Conservation (phyloP, 1,140 invertebrate genomes). For the Calycopis cecrops region DNA sequence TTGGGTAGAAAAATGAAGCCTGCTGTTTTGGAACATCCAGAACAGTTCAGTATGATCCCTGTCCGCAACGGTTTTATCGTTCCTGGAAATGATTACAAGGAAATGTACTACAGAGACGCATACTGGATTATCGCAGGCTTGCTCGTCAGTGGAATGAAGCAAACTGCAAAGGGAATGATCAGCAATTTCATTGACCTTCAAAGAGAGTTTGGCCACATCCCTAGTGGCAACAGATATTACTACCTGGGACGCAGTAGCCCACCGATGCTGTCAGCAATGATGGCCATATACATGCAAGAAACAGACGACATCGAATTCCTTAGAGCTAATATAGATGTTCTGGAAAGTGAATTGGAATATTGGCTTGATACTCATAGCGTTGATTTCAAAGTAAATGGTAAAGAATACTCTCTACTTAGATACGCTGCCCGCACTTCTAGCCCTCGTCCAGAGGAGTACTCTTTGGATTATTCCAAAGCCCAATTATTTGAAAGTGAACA, state of each 20-base stretch:
- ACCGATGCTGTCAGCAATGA: constrained; percentile 87
- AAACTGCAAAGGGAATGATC: constrained; percentile 86
- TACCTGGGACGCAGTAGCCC: constrained; percentile 87
- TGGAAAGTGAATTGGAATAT: constrained; percentile 83
- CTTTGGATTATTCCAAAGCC: constrained; percentile 70
- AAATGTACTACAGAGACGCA: constrained; percentile 93
- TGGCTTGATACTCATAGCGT: constrained; percentile 78
- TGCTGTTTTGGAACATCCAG: constrained; percentile 78
- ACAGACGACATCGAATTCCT: constrained; percentile 82
- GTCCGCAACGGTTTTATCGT: constrained; percentile 88
- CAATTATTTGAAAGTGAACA: constrained; percentile 49
- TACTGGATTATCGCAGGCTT: constrained; percentile 92
- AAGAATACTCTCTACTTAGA: constrained; percentile 76
- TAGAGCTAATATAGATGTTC: constrained; percentile 71
- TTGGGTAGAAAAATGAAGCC: constrained; percentile 81
- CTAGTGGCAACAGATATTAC: constrained; percentile 88
- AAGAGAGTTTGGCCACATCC: constrained; percentile 81
- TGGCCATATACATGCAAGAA: constrained; percentile 79
- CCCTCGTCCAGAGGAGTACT: constrained; percentile 88
- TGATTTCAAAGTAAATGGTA: constrained; percentile 72
- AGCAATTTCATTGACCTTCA: constrained; percentile 83
- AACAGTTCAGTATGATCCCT: constrained; percentile 83
- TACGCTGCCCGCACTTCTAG: constrained; percentile 75
- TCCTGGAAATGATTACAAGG: constrained; percentile 90
- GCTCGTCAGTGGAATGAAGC: constrained; percentile 82